phyloP scores from a whole-genome alignment of 2,888 invertebrate species.

The Marronus borbonicus region DNA sequence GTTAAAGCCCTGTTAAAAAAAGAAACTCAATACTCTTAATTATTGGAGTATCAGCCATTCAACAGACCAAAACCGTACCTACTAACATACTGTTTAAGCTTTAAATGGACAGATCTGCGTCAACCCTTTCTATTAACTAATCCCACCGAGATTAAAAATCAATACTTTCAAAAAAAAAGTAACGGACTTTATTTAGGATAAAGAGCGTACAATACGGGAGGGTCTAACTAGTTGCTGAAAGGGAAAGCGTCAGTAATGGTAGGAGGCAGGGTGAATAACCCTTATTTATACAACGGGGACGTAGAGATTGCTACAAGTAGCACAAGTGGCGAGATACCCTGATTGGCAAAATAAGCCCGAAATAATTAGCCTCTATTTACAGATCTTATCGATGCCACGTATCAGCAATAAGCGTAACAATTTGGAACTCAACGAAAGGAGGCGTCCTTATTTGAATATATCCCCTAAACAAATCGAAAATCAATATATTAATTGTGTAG shows the following conservation, averaged over 20 bases:
- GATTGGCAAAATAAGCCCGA: background rate
- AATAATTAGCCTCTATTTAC: background rate
- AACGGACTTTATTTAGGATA: background rate
- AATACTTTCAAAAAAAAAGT: background rate
- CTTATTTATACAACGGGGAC: background rate
- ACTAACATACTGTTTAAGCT: background rate
- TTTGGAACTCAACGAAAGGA: too few species aligned
- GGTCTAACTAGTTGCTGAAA: background rate
- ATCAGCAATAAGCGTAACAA: background rate
- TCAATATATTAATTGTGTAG: conserved; percentile 1
- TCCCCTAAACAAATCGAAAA: background rate
- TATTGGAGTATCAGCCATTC: too few species aligned
- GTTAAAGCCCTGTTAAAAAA: too few species aligned
- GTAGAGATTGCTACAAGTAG: background rate
- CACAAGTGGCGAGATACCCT: background rate
- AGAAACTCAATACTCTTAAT: too few species aligned
- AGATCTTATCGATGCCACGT: background rate
- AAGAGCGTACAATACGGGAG: background rate
- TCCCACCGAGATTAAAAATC: background rate
- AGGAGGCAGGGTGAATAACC: conserved; percentile 6
- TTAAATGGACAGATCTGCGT: background rate
- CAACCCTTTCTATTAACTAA: background rate
- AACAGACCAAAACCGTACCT: background rate
- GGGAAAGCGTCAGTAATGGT: background rate
- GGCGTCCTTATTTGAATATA: too few species aligned